Base-by-base conservation (phyloP, 1,140 invertebrate genomes). In the Brachionus rotundiformis region DNA sequence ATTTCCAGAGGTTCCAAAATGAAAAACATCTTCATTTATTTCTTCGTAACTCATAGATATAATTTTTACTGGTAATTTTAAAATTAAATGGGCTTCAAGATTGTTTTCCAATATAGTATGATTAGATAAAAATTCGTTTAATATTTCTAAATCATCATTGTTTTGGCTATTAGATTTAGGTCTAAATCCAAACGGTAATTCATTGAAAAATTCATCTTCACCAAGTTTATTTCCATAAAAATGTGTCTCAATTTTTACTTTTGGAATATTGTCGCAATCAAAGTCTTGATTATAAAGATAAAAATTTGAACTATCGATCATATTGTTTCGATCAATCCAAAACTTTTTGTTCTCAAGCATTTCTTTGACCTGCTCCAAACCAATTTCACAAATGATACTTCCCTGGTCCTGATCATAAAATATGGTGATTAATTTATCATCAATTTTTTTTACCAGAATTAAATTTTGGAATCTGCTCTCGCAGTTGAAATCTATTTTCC, bases 401-500 rank as follows among this genome's bases (percentile, higher is more conserved):
- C 33, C 33, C 6, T 44, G 6, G 2, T 73, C 41, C 44, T 73
- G 23, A 19, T 73, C 68, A 25, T 73, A 44, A 73, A 73, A 73
- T 10, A 73, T 13, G 25, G 19, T 10, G 7, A 73, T 73, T 23
- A 73, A 23, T 44, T 44, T 73, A 0, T 73, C 4, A 5, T 47
- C 4, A 8, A 27, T 8, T 44, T 44, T 0, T 44, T 73, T 73
- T 11, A 31, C 25, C 13, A 31, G 16, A 73, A 44, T 11, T 27
- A 73, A 41, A 25, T 73, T 73, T 25, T 41, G 10, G 44, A 6
- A 73, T 25, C 27, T 73, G 25, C 11, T 25, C 13, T 73, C 39
- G 44, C 68, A 73, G 27, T 44, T 44, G 10, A 73, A 73, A 10
- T 7, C 44, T 10, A 73, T 73, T 44, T 73, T 73, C 10, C 68